Evolutionary conservation across 2,113 vertebrate genomes (phyloP).

Genomic region (Rhabdomys dilectus): DNA sequence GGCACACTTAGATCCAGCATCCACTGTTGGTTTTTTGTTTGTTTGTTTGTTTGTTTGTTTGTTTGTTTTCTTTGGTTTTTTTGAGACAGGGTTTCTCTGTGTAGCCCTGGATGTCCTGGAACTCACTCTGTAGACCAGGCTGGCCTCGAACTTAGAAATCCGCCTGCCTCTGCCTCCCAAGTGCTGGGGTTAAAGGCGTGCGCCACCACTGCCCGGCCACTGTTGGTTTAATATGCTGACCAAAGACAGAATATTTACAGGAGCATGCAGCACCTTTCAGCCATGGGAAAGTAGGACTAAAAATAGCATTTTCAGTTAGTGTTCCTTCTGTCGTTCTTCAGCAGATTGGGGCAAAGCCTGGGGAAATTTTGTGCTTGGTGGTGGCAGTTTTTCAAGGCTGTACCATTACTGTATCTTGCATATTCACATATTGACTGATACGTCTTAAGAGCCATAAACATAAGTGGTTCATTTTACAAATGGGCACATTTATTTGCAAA

Average conservation of each 20-base stretch:
- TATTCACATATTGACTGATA: slow-evolving; percentile 41
- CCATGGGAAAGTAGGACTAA: background rate
- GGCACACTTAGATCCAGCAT: background rate
- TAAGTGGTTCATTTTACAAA: slow-evolving; percentile 60
- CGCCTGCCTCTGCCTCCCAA: too few species aligned
- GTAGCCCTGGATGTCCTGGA: too few species aligned
- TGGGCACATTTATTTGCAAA: slow-evolving; percentile 77
- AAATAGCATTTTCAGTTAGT: background rate
- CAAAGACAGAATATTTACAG: background rate
- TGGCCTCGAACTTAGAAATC: too few species aligned
- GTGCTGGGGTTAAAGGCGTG: too few species aligned
- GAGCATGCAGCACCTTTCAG: background rate
- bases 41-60: too few species aligned
- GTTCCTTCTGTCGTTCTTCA: background rate
- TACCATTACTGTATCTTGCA: background rate
- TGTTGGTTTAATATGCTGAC: background rate
- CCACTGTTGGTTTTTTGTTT: background rate
- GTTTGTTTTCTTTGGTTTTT: too few species aligned
- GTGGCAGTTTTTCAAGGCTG: background rate
- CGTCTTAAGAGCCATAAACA: slow-evolving; percentile 39
- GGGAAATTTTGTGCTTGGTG: background rate
- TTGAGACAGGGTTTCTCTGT: too few species aligned
- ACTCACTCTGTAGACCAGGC: too few species aligned
- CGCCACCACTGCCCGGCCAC: too few species aligned
- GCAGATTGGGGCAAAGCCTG: background rate